Base-by-base conservation (phyloP, 2,888 invertebrate genomes). In the Drosophila mimetica region DNA sequence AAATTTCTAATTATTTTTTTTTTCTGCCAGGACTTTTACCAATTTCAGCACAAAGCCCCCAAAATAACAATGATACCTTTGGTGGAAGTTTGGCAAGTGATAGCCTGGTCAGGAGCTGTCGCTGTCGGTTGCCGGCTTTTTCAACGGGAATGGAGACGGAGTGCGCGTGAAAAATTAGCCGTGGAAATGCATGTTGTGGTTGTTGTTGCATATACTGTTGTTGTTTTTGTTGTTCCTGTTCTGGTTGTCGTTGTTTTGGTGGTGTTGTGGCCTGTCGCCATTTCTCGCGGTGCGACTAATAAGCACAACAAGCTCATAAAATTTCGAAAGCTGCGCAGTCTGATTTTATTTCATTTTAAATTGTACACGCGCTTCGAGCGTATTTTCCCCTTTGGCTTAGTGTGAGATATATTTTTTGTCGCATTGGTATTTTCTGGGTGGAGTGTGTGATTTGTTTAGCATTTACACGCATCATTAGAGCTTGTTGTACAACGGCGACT, bases 231-330 rank as follows among this genome's bases (percentile, higher is more conserved):
- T 67, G 64, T 22, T 58, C 34, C 25, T 47, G 58, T 14, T 32
- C 42, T 36, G 37, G 46, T 46, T 58, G 53, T 72, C 54, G 53
- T 18, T 63, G 65, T 65, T 74, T 59, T 46, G 73, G 67, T 65
- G 69, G 67, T 70, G 63, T 72, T 79, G 77, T 74, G 77, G 78
- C 75, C 77, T 88, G 85, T 87, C 89, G 87, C 89, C 81, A 86
- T 82, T 82, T 86, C 88, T 88, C 85, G 88, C 75, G 63, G 69
- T 60, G 73, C 67, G 54, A 79, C 86, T 87, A 79, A 81, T 82
- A 82, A 80, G 89, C 78, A 76, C 83, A 78, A 87, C 88, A 82
- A 75, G 86, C 85, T 87, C 83, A 85, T 82, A 82, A 82, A 82
- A 85, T 81, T 86, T 82, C 82, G 87, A 82, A 82, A 85, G 75